Evolutionary conservation across 2,888 invertebrate species (phyloP).

Genomic region (Augochlorella aurata): DNA sequence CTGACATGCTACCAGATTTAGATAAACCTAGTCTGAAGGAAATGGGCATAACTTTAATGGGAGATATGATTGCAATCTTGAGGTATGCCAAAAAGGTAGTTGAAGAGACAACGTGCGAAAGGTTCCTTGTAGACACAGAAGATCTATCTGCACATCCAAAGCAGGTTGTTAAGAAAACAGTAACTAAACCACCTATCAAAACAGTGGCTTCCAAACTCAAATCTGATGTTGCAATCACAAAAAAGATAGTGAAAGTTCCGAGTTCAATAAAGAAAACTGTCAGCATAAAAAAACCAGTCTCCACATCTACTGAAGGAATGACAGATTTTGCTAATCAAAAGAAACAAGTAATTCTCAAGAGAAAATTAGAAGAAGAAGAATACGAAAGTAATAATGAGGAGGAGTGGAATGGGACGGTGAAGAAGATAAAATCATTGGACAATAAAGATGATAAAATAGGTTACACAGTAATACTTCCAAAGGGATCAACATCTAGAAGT

Average conservation of each 20-base stretch:
- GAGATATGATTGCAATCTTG: slow-evolving; percentile 86
- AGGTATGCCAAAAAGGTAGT: slow-evolving; percentile 85
- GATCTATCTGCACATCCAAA: slow-evolving; percentile 63
- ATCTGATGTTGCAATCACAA: slow-evolving; percentile 49
- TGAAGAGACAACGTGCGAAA: slow-evolving; percentile 82
- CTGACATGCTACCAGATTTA: slow-evolving; percentile 92
- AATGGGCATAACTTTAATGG: slow-evolving; percentile 91
- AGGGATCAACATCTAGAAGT: slow-evolving; percentile 80
- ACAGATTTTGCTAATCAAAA: slow-evolving; percentile 52
- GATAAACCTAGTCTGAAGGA: slow-evolving; percentile 93
- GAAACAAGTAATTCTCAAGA: slow-evolving; percentile 64
- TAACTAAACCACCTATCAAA: slow-evolving; percentile 68
- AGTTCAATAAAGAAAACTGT: slow-evolving; percentile 55
- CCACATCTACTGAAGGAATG: slow-evolving; percentile 42
- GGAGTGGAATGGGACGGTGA: slow-evolving; percentile 56
- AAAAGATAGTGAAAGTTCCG: slow-evolving; percentile 62
- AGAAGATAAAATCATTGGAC: slow-evolving; percentile 56
- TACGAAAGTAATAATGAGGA: slow-evolving; percentile 65
- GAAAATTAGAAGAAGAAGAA: slow-evolving; percentile 68
- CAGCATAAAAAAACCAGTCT: slow-evolving; percentile 51
- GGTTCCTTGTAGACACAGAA: slow-evolving; percentile 77
- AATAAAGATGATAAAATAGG: slow-evolving; percentile 77
- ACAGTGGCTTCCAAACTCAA: slow-evolving; percentile 63
- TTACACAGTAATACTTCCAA: slow-evolving; percentile 83
- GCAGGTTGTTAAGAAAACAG: slow-evolving; percentile 69